phyloP scores from a whole-genome alignment of 92 coral and sea anemone species.

The Parazoanthus swiftii region DNA sequence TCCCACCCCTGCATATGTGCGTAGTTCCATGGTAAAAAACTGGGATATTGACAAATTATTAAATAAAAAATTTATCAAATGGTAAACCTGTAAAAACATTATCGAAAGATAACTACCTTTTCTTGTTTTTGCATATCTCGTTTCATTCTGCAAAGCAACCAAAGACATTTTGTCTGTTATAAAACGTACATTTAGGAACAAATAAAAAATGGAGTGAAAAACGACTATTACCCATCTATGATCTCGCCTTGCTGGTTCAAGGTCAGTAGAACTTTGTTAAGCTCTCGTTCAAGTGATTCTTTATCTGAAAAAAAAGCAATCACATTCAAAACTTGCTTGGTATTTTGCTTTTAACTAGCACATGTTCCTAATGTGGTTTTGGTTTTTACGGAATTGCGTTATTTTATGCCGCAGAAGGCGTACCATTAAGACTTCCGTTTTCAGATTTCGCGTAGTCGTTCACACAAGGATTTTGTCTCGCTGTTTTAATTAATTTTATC shows the following conservation, averaged over 20 bases:
- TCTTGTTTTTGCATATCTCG: slow-evolving; percentile 59
- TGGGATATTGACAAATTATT: neutral
- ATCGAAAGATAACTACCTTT: slow-evolving; percentile 32
- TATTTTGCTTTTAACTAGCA: neutral
- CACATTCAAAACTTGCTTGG: too few relatives aligned
- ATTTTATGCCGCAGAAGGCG: too few relatives aligned
- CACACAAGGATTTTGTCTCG: too few relatives aligned
- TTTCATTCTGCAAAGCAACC: slow-evolving; percentile 57
- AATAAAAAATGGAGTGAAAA: neutral
- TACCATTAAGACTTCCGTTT: too few relatives aligned
- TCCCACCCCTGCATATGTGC: neutral
- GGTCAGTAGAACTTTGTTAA: slow-evolving; percentile 67
- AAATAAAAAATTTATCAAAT: neutral
- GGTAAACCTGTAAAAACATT: neutral
- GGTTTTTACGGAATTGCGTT: too few relatives aligned
- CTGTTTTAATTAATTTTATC: too few relatives aligned
- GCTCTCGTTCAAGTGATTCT: slow-evolving; percentile 73
- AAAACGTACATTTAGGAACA: neutral
- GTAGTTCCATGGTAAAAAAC: neutral
- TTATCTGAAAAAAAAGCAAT: slow-evolving; percentile 44
- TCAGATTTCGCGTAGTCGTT: too few relatives aligned
- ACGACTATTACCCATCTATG: slow-evolving; percentile 71
- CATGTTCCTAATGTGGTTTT: neutral
- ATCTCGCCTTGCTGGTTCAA: slow-evolving; percentile 75
- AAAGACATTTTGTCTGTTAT: neutral